Evolutionary conservation across 2,888 invertebrate genomes (phyloP).

Genomic region (Augiades crinisus): DNA sequence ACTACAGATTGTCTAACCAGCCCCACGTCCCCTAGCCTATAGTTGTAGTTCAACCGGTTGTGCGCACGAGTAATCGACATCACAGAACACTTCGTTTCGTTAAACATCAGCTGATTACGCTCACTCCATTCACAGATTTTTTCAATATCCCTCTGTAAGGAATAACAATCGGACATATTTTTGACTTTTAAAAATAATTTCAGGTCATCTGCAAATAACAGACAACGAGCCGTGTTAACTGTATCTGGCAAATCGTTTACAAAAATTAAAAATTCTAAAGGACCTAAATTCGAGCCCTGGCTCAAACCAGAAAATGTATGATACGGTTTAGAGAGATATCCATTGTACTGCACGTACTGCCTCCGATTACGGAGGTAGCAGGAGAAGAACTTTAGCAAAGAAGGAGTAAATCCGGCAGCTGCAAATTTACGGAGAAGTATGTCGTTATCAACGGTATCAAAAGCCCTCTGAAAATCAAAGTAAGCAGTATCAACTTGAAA

Average conservation of each 20-base stretch:
- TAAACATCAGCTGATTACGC: too few species aligned
- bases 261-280: not conserved
- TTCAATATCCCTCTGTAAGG: not conserved
- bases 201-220: too few species aligned
- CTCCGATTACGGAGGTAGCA: too few species aligned
- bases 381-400: too few species aligned
- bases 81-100: too few species aligned
- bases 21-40: not conserved
- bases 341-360: too few species aligned
- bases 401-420: too few species aligned
- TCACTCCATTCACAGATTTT: not conserved
- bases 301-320: not conserved
- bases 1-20: not conserved
- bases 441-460: too few species aligned
- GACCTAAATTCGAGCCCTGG: not conserved
- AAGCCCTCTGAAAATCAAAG: not conserved
- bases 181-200: too few species aligned
- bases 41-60: not conserved
- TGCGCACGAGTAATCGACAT: not conserved
- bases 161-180: not conserved
- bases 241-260: not conserved
- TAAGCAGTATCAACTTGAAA: too few species aligned
- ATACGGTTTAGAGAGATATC: not conserved
- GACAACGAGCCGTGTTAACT: too few species aligned
- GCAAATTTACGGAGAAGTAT: too few species aligned